Evolutionary conservation across 2,797 vertebrate genomes (phyloP), one percentile per base, ranked within the genome.

Genomic region (Intellagama lesueurii): DNA sequence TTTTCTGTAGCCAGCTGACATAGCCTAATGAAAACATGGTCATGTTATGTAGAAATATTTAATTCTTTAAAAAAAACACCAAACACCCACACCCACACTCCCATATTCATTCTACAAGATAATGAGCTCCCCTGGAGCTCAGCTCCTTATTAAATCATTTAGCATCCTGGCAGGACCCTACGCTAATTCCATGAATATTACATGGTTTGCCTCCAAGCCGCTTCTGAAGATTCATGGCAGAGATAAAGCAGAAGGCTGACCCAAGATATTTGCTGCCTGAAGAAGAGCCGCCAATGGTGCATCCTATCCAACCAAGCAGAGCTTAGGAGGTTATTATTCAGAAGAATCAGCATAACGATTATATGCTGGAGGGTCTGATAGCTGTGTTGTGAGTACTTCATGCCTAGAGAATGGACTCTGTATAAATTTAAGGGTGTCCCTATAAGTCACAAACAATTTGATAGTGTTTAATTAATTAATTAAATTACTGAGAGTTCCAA

Each of bases 1-100:
- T 91, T 95, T 91, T 35, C 94, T 77, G 88, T 85, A 0, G 1
- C 11, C 88, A 81, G 85, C 90, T 82, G 92, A 92, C 92, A 85
- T 81, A 93, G 3, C 22, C 85, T 81, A 91, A 80, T 85, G 95
- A 94, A 19, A 66, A 76, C 83, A 66, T 12, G 86, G 92, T 60
- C 85, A 81, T 87, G 75, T 89, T 95, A 88, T 81, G 83, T 12
- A 52, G 90, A 88, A 90, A 88, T 80, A 88, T 47, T 82, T 16
- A 72, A 56, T 56, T 56, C 52, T 56, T 90, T 83, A 87, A 88
- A 94, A 77, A 73, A 88, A 47, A 86, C 52, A 84, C 91, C 92
- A 88, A 47, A 86, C 52, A 84, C 91, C 92, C 77, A 73, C 88
- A 80, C 83, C 88, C 52, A 56, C 52, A 12, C 14, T 56, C 8